Evolutionary conservation across 2,113 vertebrate genomes (phyloP), one percentile per base, ranked within the genome.

Genomic region (Hemicordylus capensis): DNA sequence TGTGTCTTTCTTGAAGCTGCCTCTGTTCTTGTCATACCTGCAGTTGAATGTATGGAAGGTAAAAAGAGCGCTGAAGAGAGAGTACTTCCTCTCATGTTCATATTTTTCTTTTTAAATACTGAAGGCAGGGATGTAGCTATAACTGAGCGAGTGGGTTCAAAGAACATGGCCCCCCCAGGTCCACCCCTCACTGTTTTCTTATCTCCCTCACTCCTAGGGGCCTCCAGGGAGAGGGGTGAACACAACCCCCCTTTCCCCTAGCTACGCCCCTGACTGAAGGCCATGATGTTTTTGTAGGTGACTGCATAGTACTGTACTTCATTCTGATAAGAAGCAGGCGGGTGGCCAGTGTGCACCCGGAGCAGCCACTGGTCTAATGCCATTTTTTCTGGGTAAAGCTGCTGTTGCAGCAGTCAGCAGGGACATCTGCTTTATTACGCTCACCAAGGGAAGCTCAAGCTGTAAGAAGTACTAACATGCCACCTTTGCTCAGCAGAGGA

Each of bases 391-490:
- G 80, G 73, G 66, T 81, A 78, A 70, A 76, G 86, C 90, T 91
- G 89, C 93, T 89, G 89, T 92, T 93, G 93, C 94, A 93, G 95
- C 91, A 96, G 95, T 91, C 91, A 95, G 94, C 85, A 85, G 94
- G 93, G 95, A 95, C 94, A 96, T 96, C 93, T 96, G 94, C 92
- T 94, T 93, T 93, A 93, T 94, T 93, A 83, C 91, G 61, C 92
- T 93, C 90, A 12, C 86, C 82, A 80, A 88, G 85, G 92, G 80
- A 85, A 88, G 83, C 76, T 90, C 91, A 3, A 74, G 34, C 46
- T 42, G 26, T 22, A 76, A 46, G 8, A 64, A 37, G 24, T 37
- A 61, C 6, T 74, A 24, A 83, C 42, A 58, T 10, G 28, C 54
- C 37, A 66, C n/a, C 63, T 69, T 80, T 2, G 7, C 67, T 82